Evolutionary conservation across 2,113 vertebrate species (phyloP).

Genomic region (Leptodactylus fuscus): DNA sequence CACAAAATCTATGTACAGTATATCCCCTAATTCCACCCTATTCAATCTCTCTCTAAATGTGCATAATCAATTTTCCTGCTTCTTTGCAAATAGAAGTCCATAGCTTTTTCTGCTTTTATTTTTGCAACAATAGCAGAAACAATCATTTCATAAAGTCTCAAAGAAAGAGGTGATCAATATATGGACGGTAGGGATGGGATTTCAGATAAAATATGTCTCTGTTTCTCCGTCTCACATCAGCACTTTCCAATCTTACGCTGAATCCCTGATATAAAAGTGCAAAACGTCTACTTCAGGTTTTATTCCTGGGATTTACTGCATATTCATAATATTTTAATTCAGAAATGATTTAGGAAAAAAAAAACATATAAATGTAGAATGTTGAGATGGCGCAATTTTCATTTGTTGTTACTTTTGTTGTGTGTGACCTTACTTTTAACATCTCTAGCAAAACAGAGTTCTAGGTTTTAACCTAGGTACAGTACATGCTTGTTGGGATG

Average conservation of each 20-base stretch:
- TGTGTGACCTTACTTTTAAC: not conserved
- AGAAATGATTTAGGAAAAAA: slow-evolving; percentile 32
- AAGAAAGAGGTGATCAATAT: slow-evolving; percentile 57
- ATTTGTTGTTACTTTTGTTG: not conserved
- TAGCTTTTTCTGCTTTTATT: slow-evolving; percentile 13
- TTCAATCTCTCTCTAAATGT: slow-evolving; percentile 4
- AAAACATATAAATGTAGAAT: not conserved
- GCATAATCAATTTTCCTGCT: slow-evolving; percentile 34
- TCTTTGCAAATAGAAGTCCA: slow-evolving; percentile 25
- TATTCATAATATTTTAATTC: slow-evolving; percentile 49
- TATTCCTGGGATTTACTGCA: not conserved
- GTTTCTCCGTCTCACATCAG: slow-evolving; percentile 48
- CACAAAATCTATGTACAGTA: slow-evolving; percentile 53
- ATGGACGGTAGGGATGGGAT: slow-evolving; percentile 50
- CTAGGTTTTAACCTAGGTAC: not conserved
- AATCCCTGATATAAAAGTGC: slow-evolving; percentile 35
- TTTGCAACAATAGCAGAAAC: slow-evolving; percentile 57
- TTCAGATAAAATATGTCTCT: slow-evolving; percentile 53
- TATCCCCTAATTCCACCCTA: slow-evolving; percentile 37
- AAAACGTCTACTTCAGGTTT: slow-evolving; percentile 32
- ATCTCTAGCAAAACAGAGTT: not conserved
- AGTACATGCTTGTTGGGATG: too few species aligned
- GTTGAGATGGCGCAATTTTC: not conserved
- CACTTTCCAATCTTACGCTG: slow-evolving; percentile 35
- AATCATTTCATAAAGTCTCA: slow-evolving; percentile 53